A percentile compares a stretch with the other conserved stretches of the same genome.
These are phyloP conservation scores for Drosophila borealis DNA, from an alignment of 2,888 invertebrate genomes.

Conservation along the genomic window DNA sequence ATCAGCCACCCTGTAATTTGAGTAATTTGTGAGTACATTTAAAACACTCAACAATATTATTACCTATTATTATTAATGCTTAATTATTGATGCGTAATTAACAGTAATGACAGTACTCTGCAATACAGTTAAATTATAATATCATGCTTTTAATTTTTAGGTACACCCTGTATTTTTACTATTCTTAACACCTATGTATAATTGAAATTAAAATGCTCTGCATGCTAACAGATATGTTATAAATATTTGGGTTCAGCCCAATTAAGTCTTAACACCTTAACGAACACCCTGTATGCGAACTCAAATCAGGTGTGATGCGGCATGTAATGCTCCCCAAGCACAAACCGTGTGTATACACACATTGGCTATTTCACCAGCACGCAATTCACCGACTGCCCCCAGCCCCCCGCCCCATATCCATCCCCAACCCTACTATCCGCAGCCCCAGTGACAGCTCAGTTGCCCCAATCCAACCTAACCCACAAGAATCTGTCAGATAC, in stretches of 20 bases:
- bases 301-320: constrained; percentile 71
- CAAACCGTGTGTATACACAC: constrained; percentile 4
- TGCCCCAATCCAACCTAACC: constrained; percentile 42
- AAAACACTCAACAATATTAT: not conserved
- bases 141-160: too few species aligned
- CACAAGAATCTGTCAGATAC: constrained; percentile 80
- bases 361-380: constrained; percentile 44
- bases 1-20: constrained; percentile 14
- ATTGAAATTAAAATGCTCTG: too few species aligned
- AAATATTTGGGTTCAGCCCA: not conserved
- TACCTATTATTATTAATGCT: not conserved
- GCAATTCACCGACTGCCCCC: constrained; percentile 32
- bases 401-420: not conserved
- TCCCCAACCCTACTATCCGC: not conserved
- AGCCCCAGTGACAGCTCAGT: constrained; percentile 15
- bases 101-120: too few species aligned
- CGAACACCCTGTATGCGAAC: constrained; percentile 36
- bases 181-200: too few species aligned
- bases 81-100: too few species aligned
- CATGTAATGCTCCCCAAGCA: constrained; percentile 54
- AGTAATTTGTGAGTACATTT: not conserved
- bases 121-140: too few species aligned
- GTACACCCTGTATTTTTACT: constrained; percentile 10
- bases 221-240: too few species aligned
- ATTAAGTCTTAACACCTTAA: not conserved